Base-by-base conservation (phyloP, 2,113 vertebrate species). In the Trichechus manatus region DNA sequence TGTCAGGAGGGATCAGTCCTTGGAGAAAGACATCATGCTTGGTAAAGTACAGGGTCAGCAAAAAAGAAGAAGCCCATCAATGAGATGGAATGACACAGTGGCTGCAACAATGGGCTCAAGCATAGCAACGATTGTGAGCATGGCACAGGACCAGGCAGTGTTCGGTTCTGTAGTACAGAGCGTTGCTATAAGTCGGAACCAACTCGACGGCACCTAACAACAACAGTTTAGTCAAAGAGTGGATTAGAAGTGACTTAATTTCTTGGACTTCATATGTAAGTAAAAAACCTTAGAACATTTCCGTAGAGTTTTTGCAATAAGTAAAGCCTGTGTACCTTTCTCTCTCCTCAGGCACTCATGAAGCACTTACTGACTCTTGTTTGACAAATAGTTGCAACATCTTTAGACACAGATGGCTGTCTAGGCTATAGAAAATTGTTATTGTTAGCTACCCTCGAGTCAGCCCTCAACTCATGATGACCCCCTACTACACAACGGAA, bases 241-340 rank as follows among this genome's bases (percentile, higher is more conserved):
- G 50, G 53, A 61, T 20, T 61, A 61, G 20, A 61, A 92, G 44
- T 14, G 47, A 72, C 36, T 74, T 63, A 44, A 36, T 90, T 90
- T 61, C 13, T 84, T 88, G 82, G 61, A 81, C 14, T 31, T 27
- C 31, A 70, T 10, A 29, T 64, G 22, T 23, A 88, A 81, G 33
- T 29, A 77, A 59, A 85, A 92, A 83, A 95, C 31, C 27, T 87
- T 94, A 36, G 20, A 88, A 81, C 82, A 85, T 50, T 84, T 64
- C 33, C 63, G 70, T 25, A 86, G 63, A 75, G n/a, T 78, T 77
- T 95, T 91, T 79, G 61, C 70, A 66, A 0, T 74, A 88, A 88
- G n/a, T 77, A 66, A 95, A 95, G 17, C 25, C 47, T 7, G 23
- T 59, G 13, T 29, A 50, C n/a, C 29, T 19, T 68, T 25, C n/a